A percentile compares a stretch with the other conserved stretches of the same genome.
phyloP scores from a whole-genome alignment of 2,797 vertebrate species.

The Periophthalmus magnuspinnatus region DNA sequence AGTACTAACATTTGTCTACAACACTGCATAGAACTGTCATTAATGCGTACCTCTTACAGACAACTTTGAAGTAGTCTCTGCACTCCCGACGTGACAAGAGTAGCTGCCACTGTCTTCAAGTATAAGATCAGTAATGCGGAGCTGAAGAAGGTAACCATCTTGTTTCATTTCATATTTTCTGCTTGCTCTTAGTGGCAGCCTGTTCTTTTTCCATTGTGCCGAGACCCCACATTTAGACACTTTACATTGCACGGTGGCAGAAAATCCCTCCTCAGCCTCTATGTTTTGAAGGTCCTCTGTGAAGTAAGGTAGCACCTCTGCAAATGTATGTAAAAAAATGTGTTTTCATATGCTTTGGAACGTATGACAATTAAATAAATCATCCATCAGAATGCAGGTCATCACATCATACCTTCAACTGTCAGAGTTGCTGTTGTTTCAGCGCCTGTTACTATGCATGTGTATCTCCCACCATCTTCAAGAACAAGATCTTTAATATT shows the following conservation, averaged over 20 bases:
- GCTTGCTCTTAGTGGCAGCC: conserved; percentile 69
- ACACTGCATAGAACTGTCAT: not conserved
- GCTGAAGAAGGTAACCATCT: conserved; percentile 64
- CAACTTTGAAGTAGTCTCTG: conserved; percentile 39
- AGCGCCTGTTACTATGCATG: conserved; percentile 64
- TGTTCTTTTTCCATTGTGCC: conserved; percentile 79
- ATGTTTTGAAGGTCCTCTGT: conserved; percentile 44
- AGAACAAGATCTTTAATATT: conserved; percentile 76
- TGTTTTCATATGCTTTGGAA: not conserved
- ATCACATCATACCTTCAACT: conserved; percentile 58
- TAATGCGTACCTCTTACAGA: conserved; percentile 39
- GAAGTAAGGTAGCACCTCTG: conserved; percentile 52
- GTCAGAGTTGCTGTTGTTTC: conserved; percentile 47
- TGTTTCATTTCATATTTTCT: conserved; percentile 75
- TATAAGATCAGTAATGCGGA: conserved; percentile 76
- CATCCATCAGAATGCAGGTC: not conserved
- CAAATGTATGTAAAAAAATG: not conserved
- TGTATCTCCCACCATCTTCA: conserved; percentile 83
- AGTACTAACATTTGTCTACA: not conserved
- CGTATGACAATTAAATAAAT: not conserved
- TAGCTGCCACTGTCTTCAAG: conserved; percentile 79
- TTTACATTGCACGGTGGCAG: conserved; percentile 60
- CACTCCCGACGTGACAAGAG: conserved; percentile 63
- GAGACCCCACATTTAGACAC: conserved; percentile 69
- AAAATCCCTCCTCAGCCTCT: conserved; percentile 54